Evolutionary conservation across 2,888 invertebrate genomes (phyloP).

Genomic region (Cosmorhoe ocellata): DNA sequence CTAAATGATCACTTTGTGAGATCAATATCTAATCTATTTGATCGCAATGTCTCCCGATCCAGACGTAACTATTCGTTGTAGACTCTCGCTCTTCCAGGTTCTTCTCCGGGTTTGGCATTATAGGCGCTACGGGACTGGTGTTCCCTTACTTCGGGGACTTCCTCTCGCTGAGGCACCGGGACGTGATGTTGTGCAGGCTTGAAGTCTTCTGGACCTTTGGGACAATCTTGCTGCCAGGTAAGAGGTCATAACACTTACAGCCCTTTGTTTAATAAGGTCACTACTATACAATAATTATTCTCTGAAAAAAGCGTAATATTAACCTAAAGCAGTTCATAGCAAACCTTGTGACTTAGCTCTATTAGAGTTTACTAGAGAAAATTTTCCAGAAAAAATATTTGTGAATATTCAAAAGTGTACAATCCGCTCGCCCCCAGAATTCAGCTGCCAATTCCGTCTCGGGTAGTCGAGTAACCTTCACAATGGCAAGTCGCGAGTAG

Average conservation of each 20-base stretch:
- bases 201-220: slow-evolving; percentile 85
- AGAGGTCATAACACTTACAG: no score
- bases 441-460: slow-evolving; percentile 30
- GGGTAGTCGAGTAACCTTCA: slow-evolving; percentile 31
- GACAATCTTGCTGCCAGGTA: slow-evolving; percentile 82
- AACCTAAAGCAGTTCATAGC: no score
- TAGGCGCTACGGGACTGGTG: slow-evolving; percentile 83
- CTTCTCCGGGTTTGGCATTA: slow-evolving; percentile 85
- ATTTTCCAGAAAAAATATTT: slow-evolving; percentile 1
- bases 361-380: background rate
- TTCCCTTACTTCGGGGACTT: slow-evolving; percentile 84
- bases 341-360: no score
- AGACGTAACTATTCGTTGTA: slow-evolving; percentile 67
- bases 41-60: slow-evolving; percentile 33
- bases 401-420: background rate
- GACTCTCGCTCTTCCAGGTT: slow-evolving; percentile 72
- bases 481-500: slow-evolving; percentile 22
- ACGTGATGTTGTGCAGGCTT: slow-evolving; percentile 81
- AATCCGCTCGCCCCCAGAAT: slow-evolving; percentile 10
- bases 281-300: no score
- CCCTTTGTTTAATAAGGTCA: no score
- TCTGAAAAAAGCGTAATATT: no score
- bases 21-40: no score
- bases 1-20: no score
- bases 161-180: slow-evolving; percentile 76